Conservation (phyloP, 2,888 invertebrate species). For the Spicauda simplicius region DNA sequence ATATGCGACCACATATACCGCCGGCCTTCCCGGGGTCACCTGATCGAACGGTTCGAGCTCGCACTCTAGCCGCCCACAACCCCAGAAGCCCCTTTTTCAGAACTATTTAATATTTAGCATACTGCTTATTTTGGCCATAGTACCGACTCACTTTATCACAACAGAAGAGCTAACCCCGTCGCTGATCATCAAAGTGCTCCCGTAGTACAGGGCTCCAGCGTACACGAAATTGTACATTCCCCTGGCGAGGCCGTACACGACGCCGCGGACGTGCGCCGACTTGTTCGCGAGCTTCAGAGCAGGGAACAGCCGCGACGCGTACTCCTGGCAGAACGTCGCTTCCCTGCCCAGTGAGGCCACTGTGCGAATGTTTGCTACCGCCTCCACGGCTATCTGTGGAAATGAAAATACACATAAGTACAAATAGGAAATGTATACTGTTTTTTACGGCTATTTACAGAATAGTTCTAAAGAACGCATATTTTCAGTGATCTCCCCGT, state of each 20-base stretch:
- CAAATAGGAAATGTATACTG: too few species aligned
- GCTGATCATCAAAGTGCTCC: conserved; percentile 87
- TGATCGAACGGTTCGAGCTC: too few species aligned
- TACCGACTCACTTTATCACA: conserved; percentile 87
- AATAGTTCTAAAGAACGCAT: too few species aligned
- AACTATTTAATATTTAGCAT: too few species aligned
- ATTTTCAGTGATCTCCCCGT: too few species aligned
- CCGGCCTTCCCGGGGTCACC: too few species aligned
- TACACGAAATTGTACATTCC: conserved; percentile 90
- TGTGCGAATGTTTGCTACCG: conserved; percentile 91
- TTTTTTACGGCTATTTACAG: too few species aligned
- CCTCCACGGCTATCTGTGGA: conserved; percentile 88
- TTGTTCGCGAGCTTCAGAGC: conserved; percentile 84
- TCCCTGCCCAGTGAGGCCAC: conserved; percentile 90
- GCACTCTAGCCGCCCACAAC: too few species aligned
- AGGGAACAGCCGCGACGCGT: conserved; percentile 85
- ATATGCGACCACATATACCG: too few species aligned
- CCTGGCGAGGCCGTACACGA: conserved; percentile 89
- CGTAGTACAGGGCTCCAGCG: conserved; percentile 89
- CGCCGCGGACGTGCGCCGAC: conserved; percentile 87
- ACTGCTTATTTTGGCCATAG: too few species aligned
- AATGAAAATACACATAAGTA: too few species aligned
- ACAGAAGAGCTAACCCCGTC: conserved; percentile 83
- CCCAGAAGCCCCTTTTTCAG: too few species aligned
- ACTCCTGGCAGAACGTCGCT: conserved; percentile 86